Conservation (phyloP, 2,113 vertebrate species). For the Pseudorasbora parva region DNA sequence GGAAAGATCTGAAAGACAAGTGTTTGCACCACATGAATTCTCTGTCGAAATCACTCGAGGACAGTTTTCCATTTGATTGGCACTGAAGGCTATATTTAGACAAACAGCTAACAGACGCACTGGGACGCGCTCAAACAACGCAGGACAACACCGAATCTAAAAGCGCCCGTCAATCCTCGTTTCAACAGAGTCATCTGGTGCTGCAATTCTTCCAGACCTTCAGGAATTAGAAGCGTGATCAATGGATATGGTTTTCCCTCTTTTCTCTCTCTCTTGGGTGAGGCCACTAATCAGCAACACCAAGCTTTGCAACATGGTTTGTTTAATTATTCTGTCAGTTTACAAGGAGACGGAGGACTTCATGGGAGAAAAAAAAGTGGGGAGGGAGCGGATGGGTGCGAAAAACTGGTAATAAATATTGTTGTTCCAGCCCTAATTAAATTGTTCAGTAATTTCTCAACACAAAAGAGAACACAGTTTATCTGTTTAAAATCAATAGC, state of each 20-base stretch:
- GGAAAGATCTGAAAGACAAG: neutral
- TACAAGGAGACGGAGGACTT: conserved; percentile 43
- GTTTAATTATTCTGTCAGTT: conserved; percentile 39
- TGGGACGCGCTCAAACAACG: conserved; percentile 56
- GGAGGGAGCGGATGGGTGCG: neutral
- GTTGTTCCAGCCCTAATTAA: conserved; percentile 55
- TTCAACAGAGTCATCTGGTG: conserved; percentile 61
- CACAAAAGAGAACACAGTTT: conserved; percentile 55
- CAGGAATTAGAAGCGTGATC: conserved; percentile 53
- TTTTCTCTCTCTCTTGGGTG: conserved; percentile 25
- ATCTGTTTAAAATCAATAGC: conserved; percentile 64
- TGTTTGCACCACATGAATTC: neutral
- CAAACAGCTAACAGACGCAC: conserved; percentile 56
- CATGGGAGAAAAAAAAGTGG: neutral
- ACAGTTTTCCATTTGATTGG: conserved; percentile 47
- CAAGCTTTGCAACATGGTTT: conserved; percentile 34
- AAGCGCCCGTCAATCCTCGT: conserved; percentile 51
- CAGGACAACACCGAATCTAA: conserved; percentile 54
- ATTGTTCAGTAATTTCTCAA: conserved; percentile 59
- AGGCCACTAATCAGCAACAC: conserved; percentile 45
- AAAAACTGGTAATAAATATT: conserved; percentile 49
- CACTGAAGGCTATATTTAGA: conserved; percentile 54
- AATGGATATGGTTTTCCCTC: conserved; percentile 29
- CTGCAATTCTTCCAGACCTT: conserved; percentile 51
- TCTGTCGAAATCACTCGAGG: conserved; percentile 13